These are phyloP conservation scores for Bombus fervidus DNA, from an alignment of 1,140 invertebrate species.

Conservation along the genomic window DNA sequence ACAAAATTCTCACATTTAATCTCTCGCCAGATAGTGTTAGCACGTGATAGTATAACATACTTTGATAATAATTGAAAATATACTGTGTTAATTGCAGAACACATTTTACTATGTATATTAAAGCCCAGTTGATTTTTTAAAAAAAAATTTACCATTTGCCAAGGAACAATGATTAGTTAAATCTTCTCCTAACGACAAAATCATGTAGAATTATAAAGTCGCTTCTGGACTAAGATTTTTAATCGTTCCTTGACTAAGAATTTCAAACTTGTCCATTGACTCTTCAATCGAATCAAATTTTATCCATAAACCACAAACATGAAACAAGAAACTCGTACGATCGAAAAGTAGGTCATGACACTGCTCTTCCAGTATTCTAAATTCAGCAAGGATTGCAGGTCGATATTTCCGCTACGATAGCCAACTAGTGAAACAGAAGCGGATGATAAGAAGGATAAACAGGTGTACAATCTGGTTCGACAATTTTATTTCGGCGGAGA, in stretches of 20 bases:
- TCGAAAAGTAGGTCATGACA: not conserved
- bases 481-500: not conserved
- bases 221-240: no score
- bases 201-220: no score
- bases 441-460: not conserved
- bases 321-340: not conserved
- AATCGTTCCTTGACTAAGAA: no score
- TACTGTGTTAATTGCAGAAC: no score
- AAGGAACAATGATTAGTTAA: no score
- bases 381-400: not conserved
- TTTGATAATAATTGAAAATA: no score
- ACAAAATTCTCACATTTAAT: not conserved
- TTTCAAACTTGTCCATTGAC: not conserved
- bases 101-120: no score
- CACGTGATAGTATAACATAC: not conserved
- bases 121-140: no score
- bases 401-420: not conserved
- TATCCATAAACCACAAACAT: not conserved
- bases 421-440: not conserved
- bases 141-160: no score
- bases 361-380: not conserved
- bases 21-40: not conserved
- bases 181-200: no score
- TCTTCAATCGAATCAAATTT: not conserved
- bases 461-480: not conserved